Percentiles rank a stretch among this genome's conserved stretches.
Evolutionary conservation across 2,113 vertebrate species (phyloP).

Genomic region (Tragelaphus buxtoni): DNA sequence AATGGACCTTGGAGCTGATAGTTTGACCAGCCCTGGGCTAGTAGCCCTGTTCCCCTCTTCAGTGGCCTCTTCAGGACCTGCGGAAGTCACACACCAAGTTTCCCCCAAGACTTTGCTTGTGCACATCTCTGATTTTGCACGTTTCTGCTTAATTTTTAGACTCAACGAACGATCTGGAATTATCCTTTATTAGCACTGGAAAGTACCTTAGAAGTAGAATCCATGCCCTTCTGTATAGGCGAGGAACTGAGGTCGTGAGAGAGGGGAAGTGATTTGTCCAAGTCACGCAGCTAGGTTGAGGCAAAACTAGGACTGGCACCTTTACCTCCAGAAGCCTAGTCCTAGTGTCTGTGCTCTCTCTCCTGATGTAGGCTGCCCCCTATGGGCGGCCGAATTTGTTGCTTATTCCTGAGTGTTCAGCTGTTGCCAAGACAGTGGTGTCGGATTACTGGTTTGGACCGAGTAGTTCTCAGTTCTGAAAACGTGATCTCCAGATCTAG

Average conservation of each 20-base stretch:
- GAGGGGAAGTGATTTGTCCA: constrained; percentile 44
- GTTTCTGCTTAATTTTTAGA: not conserved
- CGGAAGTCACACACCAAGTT: not conserved
- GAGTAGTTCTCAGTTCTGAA: not conserved
- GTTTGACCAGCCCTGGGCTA: not conserved
- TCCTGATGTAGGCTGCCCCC: constrained; percentile 57
- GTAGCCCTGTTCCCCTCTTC: not conserved
- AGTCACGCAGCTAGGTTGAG: not conserved
- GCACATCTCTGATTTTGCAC: not conserved
- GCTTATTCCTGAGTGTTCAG: not conserved
- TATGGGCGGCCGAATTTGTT: not conserved
- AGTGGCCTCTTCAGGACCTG: not conserved
- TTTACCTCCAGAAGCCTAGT: not conserved
- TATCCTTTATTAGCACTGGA: not conserved
- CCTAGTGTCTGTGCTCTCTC: not conserved
- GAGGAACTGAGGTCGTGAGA: constrained; percentile 2
- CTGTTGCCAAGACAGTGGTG: not conserved
- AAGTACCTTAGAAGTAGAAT: constrained; percentile 46
- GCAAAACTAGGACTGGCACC: not conserved
- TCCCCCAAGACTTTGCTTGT: not conserved
- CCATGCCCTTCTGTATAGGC: not conserved
- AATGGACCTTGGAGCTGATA: not conserved
- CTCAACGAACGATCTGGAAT: not conserved
- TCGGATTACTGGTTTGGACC: not conserved
- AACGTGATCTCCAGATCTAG: not conserved